Evolutionary conservation across 1,140 invertebrate species (phyloP), one percentile per base, ranked within the genome.

Genomic region (Dendroctonus valens): DNA sequence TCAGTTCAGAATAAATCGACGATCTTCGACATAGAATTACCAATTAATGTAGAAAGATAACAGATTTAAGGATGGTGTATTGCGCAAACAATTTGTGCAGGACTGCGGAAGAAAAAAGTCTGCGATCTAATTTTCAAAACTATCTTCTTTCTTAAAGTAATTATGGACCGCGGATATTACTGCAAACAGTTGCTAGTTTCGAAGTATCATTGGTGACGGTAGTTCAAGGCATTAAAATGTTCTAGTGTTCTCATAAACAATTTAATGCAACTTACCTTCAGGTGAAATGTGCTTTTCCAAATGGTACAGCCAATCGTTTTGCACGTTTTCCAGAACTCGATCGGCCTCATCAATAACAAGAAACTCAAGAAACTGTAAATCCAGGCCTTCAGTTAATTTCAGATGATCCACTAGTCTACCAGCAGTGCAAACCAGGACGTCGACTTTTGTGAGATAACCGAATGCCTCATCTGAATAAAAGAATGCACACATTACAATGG

Each of bases 281-380:
- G 59, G 80, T 6, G 44, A 63, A 42, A 87, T 83, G 71, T 87
- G 85, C 41, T 79, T 80, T 64, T 87, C 84, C 53, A 88, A 75
- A 78, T 92, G 86, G 74, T 88, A 83, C 3, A 97, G 80, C 94
- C 93, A 97, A 76, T 96, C 90, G 73, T 92, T 89, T 78, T 96
- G 90, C 15, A 95, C 84, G 73, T 93, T 90, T 71, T 97, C 92
- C 80, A 96, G 89, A 67, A 96, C 89, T 69, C 93, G 83, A 81
- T 99, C 97, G 8, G 96, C 96, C 83, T 99, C 96, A 80, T 99
- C 97, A 59, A 98, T 91, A 2, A 98, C 87, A 54, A 98, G 79
- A 81, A 92, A 97, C 75, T 89, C 83, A 0, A 99, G 81, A 72
- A 87, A 76, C 70, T 86, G 83, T 11, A 98, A 80, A 69, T 86